Evolutionary conservation across 1,140 invertebrate species (phyloP).

Genomic region (Drosophila takahashii): DNA sequence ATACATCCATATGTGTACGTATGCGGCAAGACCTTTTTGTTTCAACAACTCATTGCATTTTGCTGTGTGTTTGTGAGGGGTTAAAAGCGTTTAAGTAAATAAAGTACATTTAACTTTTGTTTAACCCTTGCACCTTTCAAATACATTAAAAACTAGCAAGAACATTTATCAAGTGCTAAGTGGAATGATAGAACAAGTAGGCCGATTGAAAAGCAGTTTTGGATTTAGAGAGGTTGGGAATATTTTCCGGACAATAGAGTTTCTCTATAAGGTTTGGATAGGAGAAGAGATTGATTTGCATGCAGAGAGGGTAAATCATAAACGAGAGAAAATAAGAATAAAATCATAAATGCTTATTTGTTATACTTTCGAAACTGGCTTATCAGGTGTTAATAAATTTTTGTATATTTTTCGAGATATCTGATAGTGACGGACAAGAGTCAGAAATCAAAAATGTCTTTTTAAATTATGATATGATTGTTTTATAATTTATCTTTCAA

Average conservation of each 20-base stretch:
- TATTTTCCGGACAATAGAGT: not conserved
- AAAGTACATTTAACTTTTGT: slow-evolving; percentile 32
- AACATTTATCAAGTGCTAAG: slow-evolving; percentile 54
- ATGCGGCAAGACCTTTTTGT: slow-evolving; percentile 59
- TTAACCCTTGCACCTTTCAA: slow-evolving; percentile 63
- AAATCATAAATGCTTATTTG: not conserved
- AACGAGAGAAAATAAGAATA: not conserved
- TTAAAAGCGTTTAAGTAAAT: slow-evolving; percentile 53
- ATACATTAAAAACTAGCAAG: slow-evolving; percentile 69
- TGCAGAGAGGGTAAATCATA: not conserved
- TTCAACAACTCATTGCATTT: slow-evolving; percentile 67
- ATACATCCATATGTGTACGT: slow-evolving; percentile 47
- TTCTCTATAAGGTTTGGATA: not conserved
- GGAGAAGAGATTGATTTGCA: not conserved
- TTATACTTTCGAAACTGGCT: not conserved
- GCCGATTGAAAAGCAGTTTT: slow-evolving; percentile 9
- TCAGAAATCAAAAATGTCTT: no score
- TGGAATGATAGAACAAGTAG: slow-evolving; percentile 7
- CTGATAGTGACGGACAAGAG: no score
- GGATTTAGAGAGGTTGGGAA: not conserved
- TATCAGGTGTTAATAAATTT: not conserved
- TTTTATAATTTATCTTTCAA: no score
- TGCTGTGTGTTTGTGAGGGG: slow-evolving; percentile 35
- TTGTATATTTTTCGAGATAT: not conserved
- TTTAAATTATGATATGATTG: not conserved